Evolutionary conservation across 2,888 invertebrate genomes (phyloP).

Genomic region (Hirtodrosophila alboralis): DNA sequence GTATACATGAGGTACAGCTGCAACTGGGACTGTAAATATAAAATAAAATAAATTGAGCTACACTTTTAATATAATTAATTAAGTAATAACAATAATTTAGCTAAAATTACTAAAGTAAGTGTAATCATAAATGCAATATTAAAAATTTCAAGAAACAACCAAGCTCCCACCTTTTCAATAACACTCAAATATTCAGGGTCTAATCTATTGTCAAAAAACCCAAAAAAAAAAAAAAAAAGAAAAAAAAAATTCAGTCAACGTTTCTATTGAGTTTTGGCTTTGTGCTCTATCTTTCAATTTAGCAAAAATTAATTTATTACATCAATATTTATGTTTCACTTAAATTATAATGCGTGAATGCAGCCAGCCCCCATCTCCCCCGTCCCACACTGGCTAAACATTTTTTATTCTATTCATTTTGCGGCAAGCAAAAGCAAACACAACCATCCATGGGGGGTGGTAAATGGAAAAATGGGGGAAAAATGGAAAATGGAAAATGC

Average conservation of each 20-base stretch:
- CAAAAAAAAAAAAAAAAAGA: too few relatives aligned
- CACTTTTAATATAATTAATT: background rate
- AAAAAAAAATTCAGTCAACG: too few relatives aligned
- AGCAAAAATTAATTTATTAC: constrained; percentile 77
- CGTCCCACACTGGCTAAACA: constrained; percentile 63
- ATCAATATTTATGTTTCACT: constrained; percentile 82
- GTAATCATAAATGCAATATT: too few relatives aligned
- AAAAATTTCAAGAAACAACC: too few relatives aligned
- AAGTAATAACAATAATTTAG: too few relatives aligned
- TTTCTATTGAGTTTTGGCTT: too few relatives aligned
- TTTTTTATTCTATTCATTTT: constrained; percentile 58
- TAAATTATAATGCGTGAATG: constrained; percentile 81
- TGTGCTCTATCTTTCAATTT: constrained; percentile 57
- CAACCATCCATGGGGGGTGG: constrained; percentile 1
- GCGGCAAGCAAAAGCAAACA: constrained; percentile 45
- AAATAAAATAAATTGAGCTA: too few relatives aligned
- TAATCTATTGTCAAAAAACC: too few relatives aligned
- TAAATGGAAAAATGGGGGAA: constrained; percentile 6
- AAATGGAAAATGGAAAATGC: constrained; percentile 37
- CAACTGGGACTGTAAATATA: background rate
- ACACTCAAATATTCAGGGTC: too few relatives aligned
- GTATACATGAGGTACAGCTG: background rate
- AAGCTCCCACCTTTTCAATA: too few relatives aligned
- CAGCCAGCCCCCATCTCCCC: constrained; percentile 68
- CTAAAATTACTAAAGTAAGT: too few relatives aligned